Percentiles rank a stretch among this genome's conserved stretches.
Conservation (phyloP, 2,888 invertebrate species). For the Cheilosia grossa region DNA sequence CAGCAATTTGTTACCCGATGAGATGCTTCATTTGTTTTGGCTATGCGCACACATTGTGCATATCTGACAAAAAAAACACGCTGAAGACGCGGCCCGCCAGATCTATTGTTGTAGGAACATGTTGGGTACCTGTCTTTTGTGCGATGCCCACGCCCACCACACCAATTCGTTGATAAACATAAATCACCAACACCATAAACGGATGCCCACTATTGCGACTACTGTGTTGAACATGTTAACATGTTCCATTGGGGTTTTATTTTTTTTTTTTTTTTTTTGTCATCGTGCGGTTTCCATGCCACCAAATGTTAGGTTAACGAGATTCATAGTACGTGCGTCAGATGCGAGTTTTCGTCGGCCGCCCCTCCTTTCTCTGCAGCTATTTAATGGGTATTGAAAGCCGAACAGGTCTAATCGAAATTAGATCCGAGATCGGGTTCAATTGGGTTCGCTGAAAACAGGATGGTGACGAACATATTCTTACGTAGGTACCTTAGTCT, state of each 20-base stretch:
- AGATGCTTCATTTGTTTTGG: not conserved
- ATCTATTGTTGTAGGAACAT: slow-evolving; percentile 13
- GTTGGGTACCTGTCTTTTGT: slow-evolving; percentile 21
- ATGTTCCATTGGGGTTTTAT: slow-evolving; percentile 2
- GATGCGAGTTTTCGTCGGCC: slow-evolving; percentile 8
- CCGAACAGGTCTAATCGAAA: not conserved
- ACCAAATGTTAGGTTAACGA: slow-evolving; percentile 43
- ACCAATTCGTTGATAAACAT: slow-evolving; percentile 40
- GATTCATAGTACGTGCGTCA: slow-evolving; percentile 49
- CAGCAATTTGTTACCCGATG: slow-evolving; percentile 45
- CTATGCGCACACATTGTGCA: slow-evolving; percentile 2
- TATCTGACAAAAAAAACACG: not conserved
- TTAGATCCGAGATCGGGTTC: slow-evolving; percentile 8
- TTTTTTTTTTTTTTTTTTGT: not conserved
- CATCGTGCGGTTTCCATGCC: slow-evolving; percentile 7
- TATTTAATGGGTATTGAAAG: not conserved
- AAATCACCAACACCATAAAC: slow-evolving; percentile 29
- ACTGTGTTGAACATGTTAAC: slow-evolving; percentile 58
- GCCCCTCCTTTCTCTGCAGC: too few relatives aligned
- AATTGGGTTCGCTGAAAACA: too few relatives aligned
- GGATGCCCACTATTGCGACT: slow-evolving; percentile 41
- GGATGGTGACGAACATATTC: too few relatives aligned
- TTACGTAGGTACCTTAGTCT: too few relatives aligned
- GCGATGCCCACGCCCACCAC: slow-evolving; percentile 22
- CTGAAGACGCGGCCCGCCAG: slow-evolving; percentile 9